Conservation (phyloP, 2,888 invertebrate species). For the Cosmia trapezina region DNA sequence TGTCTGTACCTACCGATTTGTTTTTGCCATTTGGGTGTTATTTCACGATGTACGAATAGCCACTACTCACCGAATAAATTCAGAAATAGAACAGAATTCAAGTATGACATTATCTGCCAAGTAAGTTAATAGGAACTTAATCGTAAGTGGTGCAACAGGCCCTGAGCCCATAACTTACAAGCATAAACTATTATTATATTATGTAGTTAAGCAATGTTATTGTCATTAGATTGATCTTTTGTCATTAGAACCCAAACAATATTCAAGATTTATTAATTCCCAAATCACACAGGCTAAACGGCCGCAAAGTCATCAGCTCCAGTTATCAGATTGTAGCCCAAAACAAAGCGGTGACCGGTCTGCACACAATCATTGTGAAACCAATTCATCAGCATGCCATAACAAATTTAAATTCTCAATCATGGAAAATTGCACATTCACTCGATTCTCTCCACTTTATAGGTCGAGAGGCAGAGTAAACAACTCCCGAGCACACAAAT, state of each 20-base stretch:
- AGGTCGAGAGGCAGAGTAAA: conserved; percentile 75
- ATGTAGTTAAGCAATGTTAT: neutral
- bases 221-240: neutral
- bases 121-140: too few species aligned
- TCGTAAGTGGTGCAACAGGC: too few species aligned
- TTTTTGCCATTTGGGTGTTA: neutral
- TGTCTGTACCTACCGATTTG: neutral
- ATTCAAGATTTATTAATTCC: neutral
- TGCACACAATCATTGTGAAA: conserved; percentile 72
- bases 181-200: neutral
- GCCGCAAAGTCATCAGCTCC: conserved; percentile 11
- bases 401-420: conserved; percentile 81
- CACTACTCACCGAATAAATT: too few species aligned
- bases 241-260: neutral
- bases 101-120: too few species aligned
- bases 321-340: conserved; percentile 22
- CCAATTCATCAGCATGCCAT: conserved; percentile 77
- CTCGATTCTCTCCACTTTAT: conserved; percentile 73
- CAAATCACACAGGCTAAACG: conserved; percentile 2
- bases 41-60: too few species aligned
- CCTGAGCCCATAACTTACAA: too few species aligned
- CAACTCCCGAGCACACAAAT: conserved; percentile 71
- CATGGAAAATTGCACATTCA: conserved; percentile 80
- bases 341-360: conserved; percentile 38
- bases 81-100: too few species aligned